phyloP scores from a whole-genome alignment of 1,140 invertebrate genomes.

The Penaeus japonicus region DNA sequence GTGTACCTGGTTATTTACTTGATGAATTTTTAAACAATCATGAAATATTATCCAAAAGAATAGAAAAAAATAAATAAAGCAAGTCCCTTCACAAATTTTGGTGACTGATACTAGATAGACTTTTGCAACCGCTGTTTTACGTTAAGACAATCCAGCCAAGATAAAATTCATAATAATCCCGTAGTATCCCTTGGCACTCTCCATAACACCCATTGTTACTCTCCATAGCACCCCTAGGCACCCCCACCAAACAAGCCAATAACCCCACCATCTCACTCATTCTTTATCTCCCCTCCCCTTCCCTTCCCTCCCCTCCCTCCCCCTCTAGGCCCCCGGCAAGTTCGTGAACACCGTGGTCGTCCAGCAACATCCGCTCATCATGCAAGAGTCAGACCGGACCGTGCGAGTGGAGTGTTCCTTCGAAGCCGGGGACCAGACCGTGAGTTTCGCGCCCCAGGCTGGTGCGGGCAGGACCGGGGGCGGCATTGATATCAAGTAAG shows the following conservation, averaged over 20 bases:
- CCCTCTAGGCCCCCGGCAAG: slow-evolving; percentile 63
- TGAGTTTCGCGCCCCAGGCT: slow-evolving; percentile 64
- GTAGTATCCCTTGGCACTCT: too few relatives aligned
- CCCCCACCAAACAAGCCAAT: too few relatives aligned
- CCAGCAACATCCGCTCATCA: slow-evolving; percentile 68
- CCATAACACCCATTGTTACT: too few relatives aligned
- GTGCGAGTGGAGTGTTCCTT: slow-evolving; percentile 69
- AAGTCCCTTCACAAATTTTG: too few relatives aligned
- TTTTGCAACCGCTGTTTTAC: too few relatives aligned
- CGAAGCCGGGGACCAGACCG: slow-evolving; percentile 67
- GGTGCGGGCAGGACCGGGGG: slow-evolving; percentile 39
- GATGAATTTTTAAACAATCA: too few relatives aligned
- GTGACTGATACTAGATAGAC: too few relatives aligned
- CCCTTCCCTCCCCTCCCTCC: not conserved
- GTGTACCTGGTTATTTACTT: not conserved
- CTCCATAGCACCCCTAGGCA: too few relatives aligned
- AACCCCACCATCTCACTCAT: slow-evolving; percentile 62
- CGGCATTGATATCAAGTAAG: slow-evolving; percentile 59
- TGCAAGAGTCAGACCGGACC: slow-evolving; percentile 68
- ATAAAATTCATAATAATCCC: too few relatives aligned
- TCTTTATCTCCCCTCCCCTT: not conserved
- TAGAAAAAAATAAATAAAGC: too few relatives aligned
- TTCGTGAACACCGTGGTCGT: slow-evolving; percentile 69
- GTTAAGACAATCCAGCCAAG: too few relatives aligned
- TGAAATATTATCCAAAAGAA: too few relatives aligned